Evolutionary conservation across 2,888 invertebrate species (phyloP).

Genomic region (Cloeon dipterum): DNA sequence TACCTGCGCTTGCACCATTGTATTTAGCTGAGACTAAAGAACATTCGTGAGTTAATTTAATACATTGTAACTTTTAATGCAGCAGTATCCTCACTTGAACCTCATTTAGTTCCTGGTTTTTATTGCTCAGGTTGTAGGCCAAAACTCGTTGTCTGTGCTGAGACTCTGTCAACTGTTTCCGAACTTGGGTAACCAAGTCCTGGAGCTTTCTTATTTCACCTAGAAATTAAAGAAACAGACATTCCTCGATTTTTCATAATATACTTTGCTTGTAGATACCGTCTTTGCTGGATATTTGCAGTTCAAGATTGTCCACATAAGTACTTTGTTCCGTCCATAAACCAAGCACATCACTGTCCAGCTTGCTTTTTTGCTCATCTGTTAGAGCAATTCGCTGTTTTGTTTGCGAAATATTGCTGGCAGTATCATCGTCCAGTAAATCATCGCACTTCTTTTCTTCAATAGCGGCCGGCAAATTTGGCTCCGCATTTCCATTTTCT

Average conservation of each 20-base stretch:
- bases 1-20: constrained; percentile 73
- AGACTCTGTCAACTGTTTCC: constrained; percentile 63
- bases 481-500: no score
- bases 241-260: neutral
- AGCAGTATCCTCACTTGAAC: neutral
- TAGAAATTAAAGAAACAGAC: constrained; percentile 18
- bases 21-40: constrained; percentile 78
- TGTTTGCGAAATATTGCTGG: no score
- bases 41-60: constrained; percentile 5
- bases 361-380: neutral
- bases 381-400: no score
- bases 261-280: neutral
- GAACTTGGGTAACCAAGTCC: constrained; percentile 56
- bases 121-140: constrained; percentile 74
- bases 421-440: no score
- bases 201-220: constrained; percentile 46
- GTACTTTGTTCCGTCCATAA: neutral
- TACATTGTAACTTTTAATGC: neutral
- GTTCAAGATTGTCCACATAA: neutral
- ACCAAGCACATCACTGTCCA: neutral
- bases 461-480: no score
- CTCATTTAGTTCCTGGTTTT: constrained; percentile 93
- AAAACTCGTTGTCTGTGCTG: constrained; percentile 80
- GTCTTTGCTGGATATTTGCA: neutral
- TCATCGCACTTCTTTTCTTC: no score